Base-by-base conservation (phyloP, 1,140 invertebrate genomes). In the Heliconius congener region DNA sequence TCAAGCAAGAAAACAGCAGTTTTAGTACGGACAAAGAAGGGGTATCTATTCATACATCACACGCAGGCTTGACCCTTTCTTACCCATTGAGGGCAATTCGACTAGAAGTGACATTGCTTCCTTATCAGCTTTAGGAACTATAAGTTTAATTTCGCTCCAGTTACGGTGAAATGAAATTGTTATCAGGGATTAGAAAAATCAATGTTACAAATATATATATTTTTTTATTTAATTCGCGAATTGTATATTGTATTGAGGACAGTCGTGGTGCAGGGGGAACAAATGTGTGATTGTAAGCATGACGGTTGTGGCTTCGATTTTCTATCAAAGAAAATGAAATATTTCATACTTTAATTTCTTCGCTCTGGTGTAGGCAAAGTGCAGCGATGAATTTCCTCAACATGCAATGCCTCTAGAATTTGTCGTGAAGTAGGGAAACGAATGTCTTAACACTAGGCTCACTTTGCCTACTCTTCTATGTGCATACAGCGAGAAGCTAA, bases 11-110 rank as follows among this genome's bases (percentile, higher is more conserved):
- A 37, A 60, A 60, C 39, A 70, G 74, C 8, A 73, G 66, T 55
- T 81, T 70, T 81, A 34, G 39, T 74, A 42, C 8, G 60, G 30
- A 81, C 80, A 81, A 81, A 66, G 77, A 76, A 60, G 73, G 77
- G 81, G 81, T 30, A 37, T 66, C 77, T 76, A 79, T 82, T 82
- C 81, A 79, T 80, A 80, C 55, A 79, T 82, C 81, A 82, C 74
- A 78, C 74, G 77, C 81, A 82, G 77, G 73, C 74, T 82, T 82
- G 81, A 79, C 74, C 77, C 81, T 82, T 82, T 76, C 74, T 79
- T 79, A 70, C 16, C 42, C 73, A 71, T 71, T 57, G 66, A 79
- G 74, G 46, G 75, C 42, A 79, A 74, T 79, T 70, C 18, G 66
- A 50, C 60, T 79, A 39, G 57, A 71, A 71, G 46, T 75, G 42